Percentiles rank a stretch among this genome's conserved stretches.
phyloP scores from a whole-genome alignment of 2,113 vertebrate species.

The Pao palembangensis region DNA sequence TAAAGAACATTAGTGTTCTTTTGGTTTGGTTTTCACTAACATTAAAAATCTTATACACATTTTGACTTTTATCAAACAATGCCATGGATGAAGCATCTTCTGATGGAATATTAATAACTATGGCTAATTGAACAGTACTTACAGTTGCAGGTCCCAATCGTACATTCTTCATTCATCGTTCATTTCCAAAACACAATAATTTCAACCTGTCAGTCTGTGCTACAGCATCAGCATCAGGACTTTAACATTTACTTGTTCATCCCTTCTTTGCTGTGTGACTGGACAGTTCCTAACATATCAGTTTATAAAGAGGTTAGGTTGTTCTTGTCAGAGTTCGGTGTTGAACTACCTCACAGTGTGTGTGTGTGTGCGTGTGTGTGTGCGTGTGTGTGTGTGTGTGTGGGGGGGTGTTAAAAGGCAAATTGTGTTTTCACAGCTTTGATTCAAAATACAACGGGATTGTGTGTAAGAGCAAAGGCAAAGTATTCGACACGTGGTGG shows the following conservation, averaged over 20 bases:
- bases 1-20: no score
- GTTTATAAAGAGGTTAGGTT: background rate
- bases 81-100: no score
- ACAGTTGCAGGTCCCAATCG: no score
- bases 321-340: no score
- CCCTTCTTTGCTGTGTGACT: no score
- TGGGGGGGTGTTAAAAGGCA: slow-evolving; percentile 54
- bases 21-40: no score
- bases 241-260: no score
- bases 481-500: background rate
- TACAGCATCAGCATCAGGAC: background rate
- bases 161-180: background rate
- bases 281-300: no score
- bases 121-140: no score
- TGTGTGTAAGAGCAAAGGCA: background rate
- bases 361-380: background rate
- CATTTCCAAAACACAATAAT: background rate
- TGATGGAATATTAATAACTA: no score
- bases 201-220: slow-evolving; percentile 2
- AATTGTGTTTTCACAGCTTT: slow-evolving; percentile 43
- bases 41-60: no score
- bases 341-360: background rate
- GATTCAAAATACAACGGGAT: slow-evolving; percentile 41
- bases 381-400: slow-evolving; percentile 2
- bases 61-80: no score